A percentile compares a stretch with the other conserved stretches of the same genome.
phyloP scores from a whole-genome alignment of 2,113 vertebrate species.

The Arvicanthis niloticus region DNA sequence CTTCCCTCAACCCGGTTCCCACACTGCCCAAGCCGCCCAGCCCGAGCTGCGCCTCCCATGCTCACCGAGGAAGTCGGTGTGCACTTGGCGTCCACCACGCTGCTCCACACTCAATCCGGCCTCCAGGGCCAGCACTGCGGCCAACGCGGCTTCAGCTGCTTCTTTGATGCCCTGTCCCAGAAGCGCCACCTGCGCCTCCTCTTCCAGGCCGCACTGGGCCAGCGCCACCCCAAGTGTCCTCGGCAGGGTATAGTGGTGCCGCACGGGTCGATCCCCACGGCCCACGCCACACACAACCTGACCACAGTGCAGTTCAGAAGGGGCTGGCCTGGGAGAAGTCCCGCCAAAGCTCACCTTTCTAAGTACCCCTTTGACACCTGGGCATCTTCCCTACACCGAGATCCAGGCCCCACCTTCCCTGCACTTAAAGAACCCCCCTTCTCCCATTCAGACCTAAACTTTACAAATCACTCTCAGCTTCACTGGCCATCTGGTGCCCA shows the following conservation, averaged over 20 bases:
- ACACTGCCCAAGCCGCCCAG: background rate
- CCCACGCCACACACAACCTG: conserved; percentile 87
- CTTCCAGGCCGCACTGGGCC: conserved; percentile 81
- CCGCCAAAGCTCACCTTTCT: background rate
- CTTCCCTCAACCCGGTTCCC: no score
- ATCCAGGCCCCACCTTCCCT: background rate
- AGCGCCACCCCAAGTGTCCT: conserved; percentile 84
- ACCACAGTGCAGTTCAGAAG: background rate
- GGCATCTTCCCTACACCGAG: background rate
- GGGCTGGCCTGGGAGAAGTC: background rate
- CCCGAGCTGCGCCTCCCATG: background rate
- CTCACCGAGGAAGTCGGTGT: conserved; percentile 86
- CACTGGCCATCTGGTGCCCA: background rate
- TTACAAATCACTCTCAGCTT: background rate
- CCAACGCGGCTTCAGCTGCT: conserved; percentile 82
- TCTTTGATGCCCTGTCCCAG: conserved; percentile 79
- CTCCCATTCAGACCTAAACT: background rate
- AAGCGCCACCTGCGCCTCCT: conserved; percentile 71
- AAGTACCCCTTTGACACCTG: background rate
- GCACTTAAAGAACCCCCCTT: background rate
- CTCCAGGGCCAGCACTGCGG: conserved; percentile 84
- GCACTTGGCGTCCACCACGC: conserved; percentile 82
- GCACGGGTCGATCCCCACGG: conserved; percentile 79
- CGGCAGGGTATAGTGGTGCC: conserved; percentile 81
- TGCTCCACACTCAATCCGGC: conserved; percentile 79